Evolutionary conservation across 2,113 vertebrate genomes (phyloP).

Genomic region (Leiothrix lutea): DNA sequence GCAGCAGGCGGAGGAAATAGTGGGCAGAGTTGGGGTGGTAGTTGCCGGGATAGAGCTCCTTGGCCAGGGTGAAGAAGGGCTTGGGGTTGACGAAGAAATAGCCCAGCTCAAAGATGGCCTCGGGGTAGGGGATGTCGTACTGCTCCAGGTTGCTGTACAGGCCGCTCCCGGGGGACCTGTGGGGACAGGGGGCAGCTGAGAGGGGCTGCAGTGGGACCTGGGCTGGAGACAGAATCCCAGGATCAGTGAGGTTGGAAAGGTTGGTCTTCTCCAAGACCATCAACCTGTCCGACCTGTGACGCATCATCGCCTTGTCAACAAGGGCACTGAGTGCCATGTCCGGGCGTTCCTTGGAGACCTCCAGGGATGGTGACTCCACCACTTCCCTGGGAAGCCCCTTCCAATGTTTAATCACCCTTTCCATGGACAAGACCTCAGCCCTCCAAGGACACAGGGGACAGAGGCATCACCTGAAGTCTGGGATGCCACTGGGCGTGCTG

Average conservation of each 20-base stretch:
- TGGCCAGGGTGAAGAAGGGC: slow-evolving; percentile 89
- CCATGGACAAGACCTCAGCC: not conserved
- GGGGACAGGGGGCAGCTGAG: not conserved
- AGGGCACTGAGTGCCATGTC: fast-evolving
- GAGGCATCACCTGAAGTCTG: slow-evolving; percentile 86
- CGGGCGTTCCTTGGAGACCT: fast-evolving
- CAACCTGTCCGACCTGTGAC: not conserved
- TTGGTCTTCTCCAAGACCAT: too few relatives aligned
- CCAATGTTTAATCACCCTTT: not conserved
- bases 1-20: slow-evolving; percentile 87
- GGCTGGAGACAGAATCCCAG: not conserved
- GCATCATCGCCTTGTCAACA: not conserved
- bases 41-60: slow-evolving; percentile 87
- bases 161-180: slow-evolving; percentile 89
- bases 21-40: slow-evolving; percentile 85
- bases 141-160: slow-evolving; percentile 89
- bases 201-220: not conserved
- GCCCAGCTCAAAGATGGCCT: slow-evolving; percentile 91
- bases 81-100: slow-evolving; percentile 88
- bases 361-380: not conserved
- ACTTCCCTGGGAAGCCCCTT: not conserved
- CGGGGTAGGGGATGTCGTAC: slow-evolving; percentile 89
- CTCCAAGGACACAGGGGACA: not conserved
- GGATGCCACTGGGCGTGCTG: slow-evolving; percentile 93
- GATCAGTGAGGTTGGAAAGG: not conserved